These are phyloP conservation scores for Cassiopea xamachana DNA, from an alignment of 30 jellyfish, hydroid and myxozoan genomes.

Conservation along the genomic window DNA sequence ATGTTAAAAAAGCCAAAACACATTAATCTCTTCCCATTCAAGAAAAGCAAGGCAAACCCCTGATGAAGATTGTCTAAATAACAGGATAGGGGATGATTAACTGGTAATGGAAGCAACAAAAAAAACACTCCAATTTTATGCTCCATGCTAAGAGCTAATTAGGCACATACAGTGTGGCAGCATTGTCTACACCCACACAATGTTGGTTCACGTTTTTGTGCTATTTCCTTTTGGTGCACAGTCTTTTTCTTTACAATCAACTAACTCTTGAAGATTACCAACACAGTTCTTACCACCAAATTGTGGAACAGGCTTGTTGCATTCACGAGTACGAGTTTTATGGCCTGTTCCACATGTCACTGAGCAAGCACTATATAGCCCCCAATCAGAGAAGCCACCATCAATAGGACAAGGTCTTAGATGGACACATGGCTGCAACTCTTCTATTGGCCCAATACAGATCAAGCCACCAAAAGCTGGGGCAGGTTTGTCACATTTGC, in stretches of 20 bases:
- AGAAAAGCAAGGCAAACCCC: too few species aligned
- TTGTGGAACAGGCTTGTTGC: constrained; percentile 83
- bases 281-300: constrained; percentile 75
- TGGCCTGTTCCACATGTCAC: constrained; percentile 76
- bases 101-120: too few species aligned
- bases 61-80: too few species aligned
- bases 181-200: too few species aligned
- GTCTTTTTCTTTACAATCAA: constrained; percentile 60
- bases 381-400: constrained; percentile 83
- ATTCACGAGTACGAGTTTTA: constrained; percentile 48
- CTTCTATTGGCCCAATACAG: constrained; percentile 46
- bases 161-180: too few species aligned
- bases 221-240: constrained; percentile 18
- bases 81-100: too few species aligned
- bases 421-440: constrained; percentile 59
- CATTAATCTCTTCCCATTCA: too few species aligned
- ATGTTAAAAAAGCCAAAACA: too few species aligned
- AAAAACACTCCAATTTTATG: too few species aligned
- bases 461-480: constrained; percentile 70
- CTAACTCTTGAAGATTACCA: constrained; percentile 59
- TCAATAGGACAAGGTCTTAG: constrained; percentile 76
- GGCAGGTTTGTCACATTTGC: constrained; percentile 81
- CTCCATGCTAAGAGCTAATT: too few species aligned
- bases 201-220: not conserved
- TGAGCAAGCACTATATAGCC: constrained; percentile 52